phyloP scores from a whole-genome alignment of 2,797 vertebrate genomes.

The Danio tinwini region DNA sequence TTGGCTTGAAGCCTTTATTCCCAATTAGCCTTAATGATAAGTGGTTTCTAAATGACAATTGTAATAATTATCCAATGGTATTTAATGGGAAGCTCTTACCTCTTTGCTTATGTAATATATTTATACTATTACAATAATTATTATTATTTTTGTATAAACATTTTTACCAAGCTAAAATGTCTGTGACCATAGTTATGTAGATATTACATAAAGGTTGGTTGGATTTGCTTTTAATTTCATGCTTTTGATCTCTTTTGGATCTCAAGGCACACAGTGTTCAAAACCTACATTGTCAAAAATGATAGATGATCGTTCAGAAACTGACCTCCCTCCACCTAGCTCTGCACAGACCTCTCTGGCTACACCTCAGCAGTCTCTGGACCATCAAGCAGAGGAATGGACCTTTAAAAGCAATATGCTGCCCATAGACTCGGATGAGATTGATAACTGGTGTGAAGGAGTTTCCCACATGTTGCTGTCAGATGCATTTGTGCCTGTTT shows the following conservation, averaged over 20 bases:
- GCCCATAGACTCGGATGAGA: slow-evolving; percentile 31
- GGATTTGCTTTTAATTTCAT: background rate
- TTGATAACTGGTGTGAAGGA: slow-evolving; percentile 39
- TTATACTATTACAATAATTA: too few relatives aligned
- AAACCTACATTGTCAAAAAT: slow-evolving; percentile 18
- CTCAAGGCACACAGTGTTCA: background rate
- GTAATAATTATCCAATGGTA: too few relatives aligned
- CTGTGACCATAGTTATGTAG: background rate
- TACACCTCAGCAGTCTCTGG: slow-evolving; percentile 12
- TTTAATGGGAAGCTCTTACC: too few relatives aligned
- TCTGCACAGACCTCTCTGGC: background rate
- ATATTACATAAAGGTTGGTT: background rate
- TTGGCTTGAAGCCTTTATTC: too few relatives aligned
- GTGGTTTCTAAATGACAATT: too few relatives aligned
- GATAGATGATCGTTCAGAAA: background rate
- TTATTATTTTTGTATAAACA: too few relatives aligned
- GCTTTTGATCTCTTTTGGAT: background rate
- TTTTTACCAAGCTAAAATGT: background rate
- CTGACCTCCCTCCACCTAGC: background rate
- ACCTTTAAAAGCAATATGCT: slow-evolving; percentile 33
- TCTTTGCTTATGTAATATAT: too few relatives aligned
- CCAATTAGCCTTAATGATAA: too few relatives aligned
- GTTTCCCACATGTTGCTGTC: slow-evolving; percentile 46
- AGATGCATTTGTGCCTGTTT: slow-evolving; percentile 39
- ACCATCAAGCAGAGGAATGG: slow-evolving; percentile 13